Percentiles rank a stretch among this genome's conserved stretches.
Evolutionary conservation across 2,888 invertebrate genomes (phyloP).

Genomic region (Cotesia congregata): DNA sequence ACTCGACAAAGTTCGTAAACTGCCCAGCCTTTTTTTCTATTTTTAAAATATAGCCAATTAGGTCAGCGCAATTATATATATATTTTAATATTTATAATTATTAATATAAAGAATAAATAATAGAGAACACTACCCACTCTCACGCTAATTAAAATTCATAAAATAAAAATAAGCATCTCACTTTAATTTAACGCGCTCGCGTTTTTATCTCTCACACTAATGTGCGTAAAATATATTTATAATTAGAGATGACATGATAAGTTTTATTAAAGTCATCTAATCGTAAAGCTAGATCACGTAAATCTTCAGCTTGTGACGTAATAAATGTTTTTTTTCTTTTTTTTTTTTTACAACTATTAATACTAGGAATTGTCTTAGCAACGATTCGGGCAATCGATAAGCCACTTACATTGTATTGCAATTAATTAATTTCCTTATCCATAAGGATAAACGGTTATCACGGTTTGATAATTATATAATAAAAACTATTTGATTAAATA

Average conservation of each 20-base stretch:
- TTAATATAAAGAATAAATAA: neutral
- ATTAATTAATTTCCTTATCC: conserved; percentile 63
- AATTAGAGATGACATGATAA: neutral
- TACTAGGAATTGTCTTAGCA: neutral
- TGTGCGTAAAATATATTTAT: neutral
- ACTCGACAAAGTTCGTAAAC: conserved; percentile 15
- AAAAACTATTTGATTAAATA: conserved; percentile 47
- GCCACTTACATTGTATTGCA: conserved; percentile 63
- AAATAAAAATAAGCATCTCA: neutral
- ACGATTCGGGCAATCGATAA: conserved; percentile 48
- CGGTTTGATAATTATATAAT: conserved; percentile 56
- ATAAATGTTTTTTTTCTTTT: conserved; percentile 6
- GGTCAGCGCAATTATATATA: conserved; percentile 7
- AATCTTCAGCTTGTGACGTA: neutral
- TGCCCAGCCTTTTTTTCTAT: conserved; percentile 18
- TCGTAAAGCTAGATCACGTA: neutral
- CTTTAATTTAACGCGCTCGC: neutral
- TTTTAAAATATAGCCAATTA: conserved; percentile 23
- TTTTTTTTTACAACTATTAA: neutral
- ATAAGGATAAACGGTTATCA: conserved; percentile 60
- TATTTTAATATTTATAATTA: neutral
- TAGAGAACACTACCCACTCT: neutral
- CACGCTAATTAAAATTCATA: neutral
- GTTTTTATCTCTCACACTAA: neutral
- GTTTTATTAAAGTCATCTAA: neutral